Percentiles rank a stretch among this genome's conserved stretches.
These are phyloP conservation scores for Varecia variegata DNA, from an alignment of 2,797 vertebrate species.

Conservation along the genomic window DNA sequence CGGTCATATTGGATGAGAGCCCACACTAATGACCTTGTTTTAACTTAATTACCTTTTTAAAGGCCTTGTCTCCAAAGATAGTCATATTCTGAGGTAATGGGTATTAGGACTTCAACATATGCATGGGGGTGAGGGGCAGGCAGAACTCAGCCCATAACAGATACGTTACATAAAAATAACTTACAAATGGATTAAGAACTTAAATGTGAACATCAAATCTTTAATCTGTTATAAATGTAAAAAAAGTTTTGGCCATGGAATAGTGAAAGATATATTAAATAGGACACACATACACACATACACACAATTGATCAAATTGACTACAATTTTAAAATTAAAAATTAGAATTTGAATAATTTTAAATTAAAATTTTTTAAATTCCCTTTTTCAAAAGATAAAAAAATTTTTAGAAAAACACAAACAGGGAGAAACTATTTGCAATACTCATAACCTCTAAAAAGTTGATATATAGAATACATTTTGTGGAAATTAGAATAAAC, in stretches of 20 bases:
- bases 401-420: background rate
- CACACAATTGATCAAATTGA: background rate
- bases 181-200: background rate
- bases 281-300: background rate
- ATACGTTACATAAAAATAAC: background rate
- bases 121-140: background rate
- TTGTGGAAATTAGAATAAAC: background rate
- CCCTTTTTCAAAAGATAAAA: background rate
- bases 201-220: background rate
- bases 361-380: background rate
- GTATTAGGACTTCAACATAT: background rate
- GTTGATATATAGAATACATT: background rate
- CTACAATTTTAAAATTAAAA: background rate
- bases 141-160: background rate
- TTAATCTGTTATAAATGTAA: background rate
- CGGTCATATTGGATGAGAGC: rapidly evolving
- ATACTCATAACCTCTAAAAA: background rate
- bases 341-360: background rate
- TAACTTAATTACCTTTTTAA: background rate
- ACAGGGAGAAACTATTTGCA: background rate
- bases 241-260: background rate
- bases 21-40: background rate
- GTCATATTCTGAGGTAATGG: background rate
- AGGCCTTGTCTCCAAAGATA: background rate
- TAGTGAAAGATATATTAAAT: background rate